These are phyloP conservation scores for Tachystola acroxantha DNA, from an alignment of 2,888 invertebrate genomes.

Conservation along the genomic window DNA sequence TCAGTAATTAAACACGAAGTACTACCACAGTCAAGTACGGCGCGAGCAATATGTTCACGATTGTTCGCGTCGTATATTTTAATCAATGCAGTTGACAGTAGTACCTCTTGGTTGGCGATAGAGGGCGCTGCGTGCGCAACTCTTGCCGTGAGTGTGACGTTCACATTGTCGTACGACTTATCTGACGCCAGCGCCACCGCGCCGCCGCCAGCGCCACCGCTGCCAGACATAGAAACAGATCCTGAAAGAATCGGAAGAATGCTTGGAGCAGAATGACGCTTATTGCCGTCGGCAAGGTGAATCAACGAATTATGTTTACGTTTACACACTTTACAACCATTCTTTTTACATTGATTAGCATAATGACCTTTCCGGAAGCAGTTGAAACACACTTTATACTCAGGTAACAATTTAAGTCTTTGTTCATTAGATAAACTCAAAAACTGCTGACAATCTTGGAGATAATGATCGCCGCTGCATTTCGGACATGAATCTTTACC, in stretches of 20 bases:
- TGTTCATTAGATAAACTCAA: no score
- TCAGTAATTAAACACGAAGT: no score
- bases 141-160: not conserved
- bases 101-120: not conserved
- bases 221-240: not conserved
- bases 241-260: not conserved
- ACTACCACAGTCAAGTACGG: no score
- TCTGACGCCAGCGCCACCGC: not conserved
- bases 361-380: slow-evolving; percentile 7
- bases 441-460: no score
- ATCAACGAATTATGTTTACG: slow-evolving; percentile 2
- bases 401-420: slow-evolving; percentile 2
- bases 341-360: slow-evolving; percentile 5
- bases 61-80: not conserved
- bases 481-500: no score
- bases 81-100: slow-evolving; percentile 3
- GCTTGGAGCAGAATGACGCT: not conserved
- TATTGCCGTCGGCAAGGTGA: not conserved
- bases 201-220: not conserved
- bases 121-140: not conserved
- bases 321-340: slow-evolving; percentile 7
- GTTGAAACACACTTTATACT: slow-evolving; percentile 7
- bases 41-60: slow-evolving; percentile 6
- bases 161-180: not conserved
- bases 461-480: no score